Conservation (phyloP, 2,888 invertebrate species). For the Cephus sareptanus region DNA sequence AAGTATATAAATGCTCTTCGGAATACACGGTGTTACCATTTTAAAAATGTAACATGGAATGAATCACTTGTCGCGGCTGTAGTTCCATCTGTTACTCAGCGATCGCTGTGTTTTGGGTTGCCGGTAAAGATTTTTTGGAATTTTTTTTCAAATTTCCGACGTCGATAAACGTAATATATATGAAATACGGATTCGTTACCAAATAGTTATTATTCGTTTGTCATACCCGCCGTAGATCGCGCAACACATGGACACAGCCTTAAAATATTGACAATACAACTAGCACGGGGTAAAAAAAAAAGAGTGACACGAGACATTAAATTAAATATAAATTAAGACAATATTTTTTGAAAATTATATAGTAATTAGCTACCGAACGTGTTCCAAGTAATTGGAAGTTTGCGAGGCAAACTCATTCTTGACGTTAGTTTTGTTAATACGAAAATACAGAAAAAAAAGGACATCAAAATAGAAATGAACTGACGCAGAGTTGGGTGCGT, state of each 20-base stretch:
- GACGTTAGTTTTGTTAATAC: constrained; percentile 31
- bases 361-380: constrained; percentile 16
- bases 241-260: constrained; percentile 38
- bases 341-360: background rate
- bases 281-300: background rate
- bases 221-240: background rate
- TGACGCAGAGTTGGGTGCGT: background rate
- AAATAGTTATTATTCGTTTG: background rate
- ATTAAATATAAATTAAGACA: background rate
- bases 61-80: constrained; percentile 27
- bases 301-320: background rate
- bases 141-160: background rate
- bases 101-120: background rate
- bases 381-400: constrained; percentile 59
- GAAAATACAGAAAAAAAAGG: constrained; percentile 13
- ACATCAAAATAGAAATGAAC: constrained; percentile 3
- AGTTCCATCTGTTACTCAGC: constrained; percentile 23
- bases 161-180: background rate
- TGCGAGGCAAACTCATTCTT: constrained; percentile 60
- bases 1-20: constrained; percentile 32
- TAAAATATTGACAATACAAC: constrained; percentile 23
- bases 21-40: constrained; percentile 30
- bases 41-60: constrained; percentile 34
- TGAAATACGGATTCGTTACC: background rate
- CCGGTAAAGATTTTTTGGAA: background rate